A percentile compares a stretch with the other conserved stretches of the same genome.
Conservation (phyloP, 2,113 vertebrate species). For the Nymphicus hollandicus region DNA sequence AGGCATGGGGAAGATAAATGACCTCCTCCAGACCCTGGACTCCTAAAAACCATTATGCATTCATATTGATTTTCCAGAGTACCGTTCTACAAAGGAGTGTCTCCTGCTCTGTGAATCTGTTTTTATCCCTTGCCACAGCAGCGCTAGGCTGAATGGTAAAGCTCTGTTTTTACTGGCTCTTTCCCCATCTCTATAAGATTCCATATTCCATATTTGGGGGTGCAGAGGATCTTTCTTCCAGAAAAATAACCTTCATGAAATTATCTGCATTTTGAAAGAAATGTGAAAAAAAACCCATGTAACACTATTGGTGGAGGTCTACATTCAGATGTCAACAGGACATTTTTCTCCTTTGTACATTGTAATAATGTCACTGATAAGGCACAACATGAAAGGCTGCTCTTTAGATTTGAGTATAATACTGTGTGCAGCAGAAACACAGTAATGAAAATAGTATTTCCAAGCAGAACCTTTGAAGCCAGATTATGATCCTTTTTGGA, state of each 20-base stretch:
- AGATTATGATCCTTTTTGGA: neutral
- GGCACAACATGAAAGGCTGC: neutral
- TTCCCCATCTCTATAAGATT: neutral
- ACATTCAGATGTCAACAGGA: neutral
- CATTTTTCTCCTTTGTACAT: neutral
- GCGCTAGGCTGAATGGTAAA: neutral
- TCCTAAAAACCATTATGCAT: neutral
- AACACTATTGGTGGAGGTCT: neutral
- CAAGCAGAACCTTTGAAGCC: neutral
- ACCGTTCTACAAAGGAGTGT: neutral
- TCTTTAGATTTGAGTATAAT: neutral
- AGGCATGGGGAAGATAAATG: neutral
- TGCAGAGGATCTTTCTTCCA: neutral
- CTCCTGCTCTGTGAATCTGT: neutral
- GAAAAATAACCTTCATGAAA: neutral
- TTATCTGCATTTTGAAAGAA: neutral
- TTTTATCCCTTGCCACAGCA: neutral
- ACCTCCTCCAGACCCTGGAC: neutral
- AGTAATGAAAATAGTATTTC: neutral
- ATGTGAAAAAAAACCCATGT: neutral
- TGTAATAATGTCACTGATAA: neutral
- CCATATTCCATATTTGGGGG: neutral
- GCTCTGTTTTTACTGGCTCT: neutral
- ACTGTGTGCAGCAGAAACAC: neutral
- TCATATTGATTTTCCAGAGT: neutral